These are phyloP conservation scores for Cosmia trapezina DNA, from an alignment of 2,888 invertebrate genomes.

Conservation along the genomic window DNA sequence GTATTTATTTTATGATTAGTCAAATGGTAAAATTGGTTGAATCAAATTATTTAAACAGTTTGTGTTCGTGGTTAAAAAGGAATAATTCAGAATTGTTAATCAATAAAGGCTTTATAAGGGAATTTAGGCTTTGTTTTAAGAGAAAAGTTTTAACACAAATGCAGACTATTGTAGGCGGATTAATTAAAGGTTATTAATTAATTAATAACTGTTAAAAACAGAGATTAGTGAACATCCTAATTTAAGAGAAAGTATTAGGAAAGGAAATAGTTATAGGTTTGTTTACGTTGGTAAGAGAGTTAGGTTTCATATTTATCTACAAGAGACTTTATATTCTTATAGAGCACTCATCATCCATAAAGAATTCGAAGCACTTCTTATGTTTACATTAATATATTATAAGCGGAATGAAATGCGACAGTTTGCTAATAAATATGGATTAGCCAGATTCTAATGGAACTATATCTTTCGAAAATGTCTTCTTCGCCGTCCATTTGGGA, in stretches of 20 bases:
- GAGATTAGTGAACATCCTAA: conserved; percentile 6
- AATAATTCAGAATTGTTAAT: conserved; percentile 46
- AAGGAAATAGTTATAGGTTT: not conserved
- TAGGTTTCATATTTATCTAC: not conserved
- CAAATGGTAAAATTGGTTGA: conserved; percentile 71
- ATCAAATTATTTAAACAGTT: conserved; percentile 65
- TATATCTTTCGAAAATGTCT: conserved; percentile 11
- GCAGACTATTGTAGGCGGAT: conserved; percentile 39
- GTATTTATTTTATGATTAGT: conserved; percentile 76
- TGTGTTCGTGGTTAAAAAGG: conserved; percentile 54
- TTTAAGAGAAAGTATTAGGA: conserved; percentile 10
- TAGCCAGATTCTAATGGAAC: conserved; percentile 30
- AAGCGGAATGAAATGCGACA: conserved; percentile 34
- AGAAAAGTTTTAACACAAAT: conserved; percentile 17
- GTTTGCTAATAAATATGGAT: conserved; percentile 53
- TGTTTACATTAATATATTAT: conserved; percentile 33
- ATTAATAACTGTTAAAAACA: conserved; percentile 6
- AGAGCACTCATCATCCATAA: not conserved
- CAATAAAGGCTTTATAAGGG: conserved; percentile 44
- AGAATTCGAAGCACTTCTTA: conserved; percentile 10
- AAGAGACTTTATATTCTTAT: not conserved
- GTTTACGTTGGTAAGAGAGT: not conserved
- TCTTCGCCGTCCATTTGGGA: not conserved
- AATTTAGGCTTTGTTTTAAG: conserved; percentile 22
- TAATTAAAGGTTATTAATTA: conserved; percentile 32